Percentiles rank a stretch among this genome's conserved stretches.
Conservation (phyloP, 1,140 invertebrate genomes). For the Coenobita brevimanus region DNA sequence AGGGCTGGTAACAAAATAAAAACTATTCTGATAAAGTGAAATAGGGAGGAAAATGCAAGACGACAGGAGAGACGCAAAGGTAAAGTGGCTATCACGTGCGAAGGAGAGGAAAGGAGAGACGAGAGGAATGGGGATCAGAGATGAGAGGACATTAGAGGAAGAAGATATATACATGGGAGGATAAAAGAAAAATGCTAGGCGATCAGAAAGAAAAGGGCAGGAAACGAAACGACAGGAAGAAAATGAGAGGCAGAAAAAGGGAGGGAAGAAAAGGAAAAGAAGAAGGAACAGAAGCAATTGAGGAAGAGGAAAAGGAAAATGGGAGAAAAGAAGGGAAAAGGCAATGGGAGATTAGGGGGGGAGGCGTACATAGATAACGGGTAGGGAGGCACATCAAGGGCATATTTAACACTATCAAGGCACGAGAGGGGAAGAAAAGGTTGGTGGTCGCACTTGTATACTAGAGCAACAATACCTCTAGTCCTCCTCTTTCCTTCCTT, state of each 20-base stretch:
- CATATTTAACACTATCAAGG: too few relatives aligned
- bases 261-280: conserved; percentile 9
- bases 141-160: neutral
- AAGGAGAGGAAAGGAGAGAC: neutral
- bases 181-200: neutral
- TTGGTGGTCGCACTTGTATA: neutral
- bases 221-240: neutral
- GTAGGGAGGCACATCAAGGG: neutral
- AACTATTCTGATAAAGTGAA: neutral
- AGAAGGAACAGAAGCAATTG: neutral
- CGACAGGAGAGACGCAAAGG: too few relatives aligned
- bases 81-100: neutral
- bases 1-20: too few relatives aligned
- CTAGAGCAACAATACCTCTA: conserved; percentile 10
- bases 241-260: neutral
- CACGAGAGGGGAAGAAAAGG: neutral
- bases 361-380: neutral
- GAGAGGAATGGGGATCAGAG: neutral
- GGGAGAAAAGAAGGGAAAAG: neutral
- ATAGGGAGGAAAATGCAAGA: neutral
- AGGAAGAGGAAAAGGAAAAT: neutral
- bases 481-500: neutral
- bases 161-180: neutral
- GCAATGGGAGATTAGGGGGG: neutral
- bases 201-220: too few relatives aligned